These are phyloP conservation scores for Sternarchorhynchus goeldii DNA, from an alignment of 2,797 vertebrate species.

Conservation along the genomic window DNA sequence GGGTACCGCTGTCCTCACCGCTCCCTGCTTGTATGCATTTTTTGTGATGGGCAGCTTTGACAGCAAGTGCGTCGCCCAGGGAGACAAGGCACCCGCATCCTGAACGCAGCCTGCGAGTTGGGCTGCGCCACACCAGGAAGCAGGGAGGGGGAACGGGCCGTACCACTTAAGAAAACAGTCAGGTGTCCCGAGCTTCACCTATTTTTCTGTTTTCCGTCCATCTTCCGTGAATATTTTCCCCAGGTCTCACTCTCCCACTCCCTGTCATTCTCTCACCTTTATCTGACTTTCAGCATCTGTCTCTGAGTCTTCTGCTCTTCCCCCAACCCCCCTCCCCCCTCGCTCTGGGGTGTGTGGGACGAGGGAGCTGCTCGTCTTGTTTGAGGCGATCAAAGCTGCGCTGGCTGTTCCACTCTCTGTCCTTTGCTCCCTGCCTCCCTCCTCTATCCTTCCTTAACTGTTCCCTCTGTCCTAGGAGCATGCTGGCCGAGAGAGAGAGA, in stretches of 20 bases:
- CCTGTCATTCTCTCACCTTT: not conserved
- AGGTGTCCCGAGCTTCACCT: not conserved
- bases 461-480: constrained; percentile 36
- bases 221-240: constrained; percentile 1
- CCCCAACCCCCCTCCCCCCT: not conserved
- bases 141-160: not conserved
- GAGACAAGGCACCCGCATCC: constrained; percentile 25
- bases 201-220: too few relatives aligned
- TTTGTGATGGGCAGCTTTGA: constrained; percentile 40
- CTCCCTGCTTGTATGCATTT: constrained; percentile 36
- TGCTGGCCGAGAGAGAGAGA: constrained; percentile 42
- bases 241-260: not conserved
- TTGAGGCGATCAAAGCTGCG: constrained; percentile 43
- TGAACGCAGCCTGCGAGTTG: constrained; percentile 10
- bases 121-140: constrained; percentile 28
- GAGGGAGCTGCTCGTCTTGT: constrained; percentile 28
- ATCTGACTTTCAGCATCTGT: too few relatives aligned
- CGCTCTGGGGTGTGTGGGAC: constrained; percentile 26
- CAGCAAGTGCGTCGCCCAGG: constrained; percentile 41
- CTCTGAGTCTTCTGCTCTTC: not conserved
- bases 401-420: constrained; percentile 43
- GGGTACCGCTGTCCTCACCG: constrained; percentile 3
- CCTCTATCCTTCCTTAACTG: constrained; percentile 26
- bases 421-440: constrained; percentile 31
- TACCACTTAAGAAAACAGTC: constrained; percentile 17